Percentiles rank a stretch among this genome's conserved stretches.
Conservation (phyloP, 2,888 invertebrate genomes). For the Himalopsyche tibetana region DNA sequence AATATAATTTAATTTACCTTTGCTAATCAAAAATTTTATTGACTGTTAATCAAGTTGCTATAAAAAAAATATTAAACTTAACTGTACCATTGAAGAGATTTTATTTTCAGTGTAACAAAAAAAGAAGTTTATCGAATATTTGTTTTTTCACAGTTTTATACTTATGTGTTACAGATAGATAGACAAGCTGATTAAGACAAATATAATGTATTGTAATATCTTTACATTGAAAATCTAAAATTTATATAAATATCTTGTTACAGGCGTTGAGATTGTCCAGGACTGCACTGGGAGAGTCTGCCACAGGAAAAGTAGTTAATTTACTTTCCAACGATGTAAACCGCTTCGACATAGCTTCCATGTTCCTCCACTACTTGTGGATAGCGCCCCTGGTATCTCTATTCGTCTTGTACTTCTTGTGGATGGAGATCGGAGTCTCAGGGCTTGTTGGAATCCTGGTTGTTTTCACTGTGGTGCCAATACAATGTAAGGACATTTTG, state of each 20-base stretch:
- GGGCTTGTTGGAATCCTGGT: conserved; percentile 84
- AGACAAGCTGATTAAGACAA: too few relatives aligned
- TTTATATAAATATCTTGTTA: conserved; percentile 18
- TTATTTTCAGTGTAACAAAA: too few relatives aligned
- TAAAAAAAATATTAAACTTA: too few relatives aligned
- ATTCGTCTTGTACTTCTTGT: conserved; percentile 84
- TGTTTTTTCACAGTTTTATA: too few relatives aligned
- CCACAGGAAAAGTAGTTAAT: conserved; percentile 92
- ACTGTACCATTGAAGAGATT: too few relatives aligned
- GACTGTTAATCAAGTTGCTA: too few relatives aligned
- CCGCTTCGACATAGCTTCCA: conserved; percentile 86
- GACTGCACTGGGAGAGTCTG: conserved; percentile 81
- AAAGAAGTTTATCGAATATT: too few relatives aligned
- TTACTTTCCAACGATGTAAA: conserved; percentile 91
- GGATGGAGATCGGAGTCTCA: conserved; percentile 80
- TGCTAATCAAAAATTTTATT: too few relatives aligned
- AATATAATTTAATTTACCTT: too few relatives aligned
- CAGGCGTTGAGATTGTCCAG: conserved; percentile 62
- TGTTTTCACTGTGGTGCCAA: conserved; percentile 83
- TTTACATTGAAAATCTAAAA: too few relatives aligned
- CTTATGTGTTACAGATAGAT: too few relatives aligned
- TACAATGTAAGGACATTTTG: conserved; percentile 79
- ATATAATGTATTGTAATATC: too few relatives aligned
- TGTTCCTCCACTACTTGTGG: conserved; percentile 88
- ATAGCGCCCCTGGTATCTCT: conserved; percentile 83